Evolutionary conservation across 2,113 vertebrate species (phyloP).

Genomic region (Corythornis cristatus): DNA sequence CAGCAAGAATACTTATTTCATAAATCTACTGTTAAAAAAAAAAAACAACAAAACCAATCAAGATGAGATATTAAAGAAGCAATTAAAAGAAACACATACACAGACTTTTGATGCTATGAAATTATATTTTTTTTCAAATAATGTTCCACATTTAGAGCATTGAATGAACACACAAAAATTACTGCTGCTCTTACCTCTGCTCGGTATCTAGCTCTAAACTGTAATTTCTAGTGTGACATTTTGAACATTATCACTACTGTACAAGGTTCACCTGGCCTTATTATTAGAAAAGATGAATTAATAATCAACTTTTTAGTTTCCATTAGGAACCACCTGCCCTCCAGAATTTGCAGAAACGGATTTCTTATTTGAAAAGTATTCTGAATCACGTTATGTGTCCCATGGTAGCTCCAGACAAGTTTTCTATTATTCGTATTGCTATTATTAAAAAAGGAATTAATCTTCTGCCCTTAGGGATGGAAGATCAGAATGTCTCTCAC

Average conservation of each 20-base stretch:
- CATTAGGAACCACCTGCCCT: not conserved
- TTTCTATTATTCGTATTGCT: slow-evolving; percentile 16
- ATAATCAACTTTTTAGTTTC: slow-evolving; percentile 5
- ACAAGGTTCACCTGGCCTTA: not conserved
- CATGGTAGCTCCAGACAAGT: not conserved
- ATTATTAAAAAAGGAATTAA: slow-evolving; percentile 55
- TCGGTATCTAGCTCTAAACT: not conserved
- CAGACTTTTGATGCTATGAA: not conserved
- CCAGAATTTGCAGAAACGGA: not conserved
- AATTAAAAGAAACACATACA: not conserved
- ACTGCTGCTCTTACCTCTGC: not conserved
- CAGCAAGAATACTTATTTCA: slow-evolving; percentile 14
- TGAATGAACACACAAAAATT: not conserved
- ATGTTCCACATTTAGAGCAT: not conserved
- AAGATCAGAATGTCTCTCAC: not conserved
- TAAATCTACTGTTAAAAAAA: not conserved
- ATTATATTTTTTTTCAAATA: not conserved
- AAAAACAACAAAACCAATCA: not conserved
- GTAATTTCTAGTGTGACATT: not conserved
- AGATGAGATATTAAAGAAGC: not conserved
- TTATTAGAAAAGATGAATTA: not conserved
- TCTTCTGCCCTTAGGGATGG: not conserved
- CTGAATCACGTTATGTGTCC: not conserved
- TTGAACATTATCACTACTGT: not conserved
- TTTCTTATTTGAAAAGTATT: not conserved